A percentile compares a stretch with the other conserved stretches of the same genome.
phyloP scores from a whole-genome alignment of 2,888 invertebrate species.

The Zaprionus lineosus region DNA sequence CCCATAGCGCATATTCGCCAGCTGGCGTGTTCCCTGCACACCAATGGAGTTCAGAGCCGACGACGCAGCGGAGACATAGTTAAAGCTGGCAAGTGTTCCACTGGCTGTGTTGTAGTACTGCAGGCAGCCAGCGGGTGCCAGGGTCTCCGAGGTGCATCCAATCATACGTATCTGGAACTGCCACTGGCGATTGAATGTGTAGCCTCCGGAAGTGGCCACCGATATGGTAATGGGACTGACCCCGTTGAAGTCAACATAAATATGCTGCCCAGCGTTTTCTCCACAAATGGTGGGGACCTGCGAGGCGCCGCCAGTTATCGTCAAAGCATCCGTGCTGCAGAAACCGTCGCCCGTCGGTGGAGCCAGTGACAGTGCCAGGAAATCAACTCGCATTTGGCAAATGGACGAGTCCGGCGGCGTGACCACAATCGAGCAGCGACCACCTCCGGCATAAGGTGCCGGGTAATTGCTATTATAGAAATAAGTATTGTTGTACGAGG shows the following conservation, averaged over 20 bases:
- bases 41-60: conserved; percentile 84
- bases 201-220: conserved; percentile 86
- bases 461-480: conserved; percentile 92
- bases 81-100: conserved; percentile 89
- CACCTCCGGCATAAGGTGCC: conserved; percentile 87
- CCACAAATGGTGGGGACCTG: conserved; percentile 89
- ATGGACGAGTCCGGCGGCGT: conserved; percentile 86
- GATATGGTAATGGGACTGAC: conserved; percentile 87
- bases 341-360: conserved; percentile 89
- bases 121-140: conserved; percentile 90
- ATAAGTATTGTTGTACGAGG: conserved; percentile 91
- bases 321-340: conserved; percentile 88
- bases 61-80: conserved; percentile 87
- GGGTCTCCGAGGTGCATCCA: conserved; percentile 87
- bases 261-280: conserved; percentile 90
- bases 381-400: conserved; percentile 89
- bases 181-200: conserved; percentile 88
- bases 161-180: conserved; percentile 89
- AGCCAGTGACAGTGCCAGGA: conserved; percentile 88
- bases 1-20: conserved; percentile 89
- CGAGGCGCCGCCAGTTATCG: conserved; percentile 88
- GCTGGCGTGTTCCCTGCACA: conserved; percentile 87
- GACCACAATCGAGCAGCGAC: conserved; percentile 87
- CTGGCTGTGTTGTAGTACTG: conserved; percentile 87
- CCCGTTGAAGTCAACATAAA: conserved; percentile 89